Evolutionary conservation across 2,888 invertebrate species (phyloP), one percentile per base, ranked within the genome.

Genomic region (Germaria angustata): DNA sequence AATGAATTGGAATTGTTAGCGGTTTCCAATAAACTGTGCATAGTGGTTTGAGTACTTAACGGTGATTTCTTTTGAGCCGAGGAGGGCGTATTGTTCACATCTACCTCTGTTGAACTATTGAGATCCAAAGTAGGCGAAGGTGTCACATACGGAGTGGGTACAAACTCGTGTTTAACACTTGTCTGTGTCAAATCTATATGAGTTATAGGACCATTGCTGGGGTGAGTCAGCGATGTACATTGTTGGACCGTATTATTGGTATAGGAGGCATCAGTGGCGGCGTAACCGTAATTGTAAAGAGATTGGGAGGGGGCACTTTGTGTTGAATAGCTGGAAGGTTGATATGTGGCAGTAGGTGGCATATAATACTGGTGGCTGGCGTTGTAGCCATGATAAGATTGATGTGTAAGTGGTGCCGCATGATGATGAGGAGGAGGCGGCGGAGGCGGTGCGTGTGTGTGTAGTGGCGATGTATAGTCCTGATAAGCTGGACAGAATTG

Each of bases 81-180:
- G 73, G 79, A 55, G 17, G 77, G 78, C 9, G 69, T 80, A 83
- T 63, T 85, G 8, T 63, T 85, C 1, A 86, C 87, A 55, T 90
- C 90, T 68, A 90, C 89, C 84, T 90, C 90, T 9, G 89, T 85
- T 17, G 90, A 90, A 80, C 89, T 90, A 57, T 90, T 90, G 49
- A 90, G 86, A 75, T 90, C 90, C 81, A 90, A 85, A 4, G 90
- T 90, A 41, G 90, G 90, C 68, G 90, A 90, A 0, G 90, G 90
- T 59, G 90, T 90, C 7, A 90, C 90, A 73, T 90, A 90, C 0
- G 90, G 90, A 55, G 88, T 88, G 76, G 88, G 88, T 76, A 88
- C 85, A 72, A 87, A 87, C 63, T 89, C 90, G 81, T 86, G 88
- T 66, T 89, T 90, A 59, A 85, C 59, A 55, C 84, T 84, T 46